Conservation (phyloP, 1,140 invertebrate species). For the Leptinotarsa undecemlineata region DNA sequence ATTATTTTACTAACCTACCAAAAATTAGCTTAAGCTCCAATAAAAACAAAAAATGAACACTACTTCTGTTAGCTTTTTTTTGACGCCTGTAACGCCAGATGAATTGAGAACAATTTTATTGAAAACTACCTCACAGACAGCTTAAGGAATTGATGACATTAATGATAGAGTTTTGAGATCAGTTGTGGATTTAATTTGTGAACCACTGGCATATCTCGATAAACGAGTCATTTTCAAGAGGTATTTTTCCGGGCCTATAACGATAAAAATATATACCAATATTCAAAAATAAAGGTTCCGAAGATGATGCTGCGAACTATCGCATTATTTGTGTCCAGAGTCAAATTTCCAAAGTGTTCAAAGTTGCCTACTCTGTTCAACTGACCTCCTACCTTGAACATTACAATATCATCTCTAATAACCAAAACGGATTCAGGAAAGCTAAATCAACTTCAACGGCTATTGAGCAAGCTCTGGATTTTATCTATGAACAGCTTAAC, state of each 20-base stretch:
- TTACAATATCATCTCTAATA: constrained; percentile 2
- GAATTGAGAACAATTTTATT: constrained; percentile 12
- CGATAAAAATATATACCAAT: constrained; percentile 6
- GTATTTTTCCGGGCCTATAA: constrained; percentile 6
- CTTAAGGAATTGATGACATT: constrained; percentile 9
- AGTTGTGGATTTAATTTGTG: constrained; percentile 14
- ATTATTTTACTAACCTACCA: constrained; percentile 10
- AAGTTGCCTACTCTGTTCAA: constrained; percentile 9
- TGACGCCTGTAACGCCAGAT: constrained; percentile 6
- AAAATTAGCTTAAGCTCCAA: constrained; percentile 5
- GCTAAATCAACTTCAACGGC: constrained; percentile 13
- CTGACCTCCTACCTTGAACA: constrained; percentile 9
- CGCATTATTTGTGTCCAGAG: not conserved
- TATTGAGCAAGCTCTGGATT: not conserved
- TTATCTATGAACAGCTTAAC: constrained; percentile 8
- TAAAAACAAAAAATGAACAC: constrained; percentile 12
- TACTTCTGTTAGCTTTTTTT: not conserved
- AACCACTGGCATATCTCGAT: not conserved
- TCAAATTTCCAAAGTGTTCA: constrained; percentile 8
- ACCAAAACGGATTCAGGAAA: constrained; percentile 8
- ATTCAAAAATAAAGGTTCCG: constrained; percentile 15
- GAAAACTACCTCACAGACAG: constrained; percentile 7
- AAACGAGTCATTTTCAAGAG: not conserved
- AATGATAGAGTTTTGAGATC: not conserved
- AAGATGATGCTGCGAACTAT: constrained; percentile 7